phyloP scores from a whole-genome alignment of 1,140 invertebrate genomes.

The Artemia franciscana region DNA sequence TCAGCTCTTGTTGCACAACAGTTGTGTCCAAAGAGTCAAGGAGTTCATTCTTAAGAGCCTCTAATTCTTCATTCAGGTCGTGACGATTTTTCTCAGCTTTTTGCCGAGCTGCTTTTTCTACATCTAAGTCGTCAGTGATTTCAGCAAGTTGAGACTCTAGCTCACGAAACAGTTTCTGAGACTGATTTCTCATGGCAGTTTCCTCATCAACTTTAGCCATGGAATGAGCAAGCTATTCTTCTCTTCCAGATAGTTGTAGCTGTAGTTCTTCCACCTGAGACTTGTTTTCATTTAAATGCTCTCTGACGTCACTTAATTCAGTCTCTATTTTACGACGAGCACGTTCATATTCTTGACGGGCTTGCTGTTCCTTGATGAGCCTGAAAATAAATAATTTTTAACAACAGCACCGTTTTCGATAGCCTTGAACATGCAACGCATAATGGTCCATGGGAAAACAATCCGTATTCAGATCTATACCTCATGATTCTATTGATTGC shows the following conservation, averaged over 20 bases:
- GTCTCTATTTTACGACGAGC: conserved; percentile 54
- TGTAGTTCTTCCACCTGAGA: conserved; percentile 77
- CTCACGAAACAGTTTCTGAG: conserved; percentile 72
- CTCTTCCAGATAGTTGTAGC: conserved; percentile 63
- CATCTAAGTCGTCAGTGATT: conserved; percentile 80
- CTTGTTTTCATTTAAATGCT: conserved; percentile 73
- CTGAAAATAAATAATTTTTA: too few relatives aligned
- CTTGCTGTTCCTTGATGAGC: conserved; percentile 71
- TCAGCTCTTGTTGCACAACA: conserved; percentile 70
- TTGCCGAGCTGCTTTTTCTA: conserved; percentile 58
- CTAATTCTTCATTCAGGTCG: conserved; percentile 85
- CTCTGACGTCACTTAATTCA: conserved; percentile 60
- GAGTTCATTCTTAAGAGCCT: conserved; percentile 85
- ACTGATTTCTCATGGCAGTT: conserved; percentile 48
- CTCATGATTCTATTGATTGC: too few relatives aligned
- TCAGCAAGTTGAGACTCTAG: conserved; percentile 63
- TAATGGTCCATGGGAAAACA: too few relatives aligned
- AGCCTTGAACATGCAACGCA: too few relatives aligned
- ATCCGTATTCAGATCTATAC: too few relatives aligned
- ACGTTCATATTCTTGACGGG: conserved; percentile 76
- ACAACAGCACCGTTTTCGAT: too few relatives aligned
- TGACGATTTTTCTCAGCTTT: conserved; percentile 86
- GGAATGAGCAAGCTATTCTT: conserved; percentile 74
- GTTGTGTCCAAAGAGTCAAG: conserved; percentile 85
- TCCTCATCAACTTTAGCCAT: conserved; percentile 77